A percentile compares a stretch with the other conserved stretches of the same genome.
Evolutionary conservation across 2,113 vertebrate species (phyloP).

Genomic region (Oreamnos americanus): DNA sequence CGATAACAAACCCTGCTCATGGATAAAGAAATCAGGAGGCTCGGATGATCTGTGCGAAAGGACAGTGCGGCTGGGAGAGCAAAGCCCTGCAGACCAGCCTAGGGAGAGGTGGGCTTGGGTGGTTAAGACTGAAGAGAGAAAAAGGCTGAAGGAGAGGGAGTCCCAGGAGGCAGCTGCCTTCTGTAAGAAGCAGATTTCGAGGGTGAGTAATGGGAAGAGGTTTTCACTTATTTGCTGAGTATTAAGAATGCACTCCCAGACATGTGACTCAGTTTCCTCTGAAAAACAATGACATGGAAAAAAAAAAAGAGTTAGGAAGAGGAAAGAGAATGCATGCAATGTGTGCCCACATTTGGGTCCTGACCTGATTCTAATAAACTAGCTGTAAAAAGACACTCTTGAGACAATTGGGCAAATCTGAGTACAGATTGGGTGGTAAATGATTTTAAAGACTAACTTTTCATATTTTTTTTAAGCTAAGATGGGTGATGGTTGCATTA

Average conservation of each 20-base stretch:
- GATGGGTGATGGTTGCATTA: not conserved
- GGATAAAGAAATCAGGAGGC: not conserved
- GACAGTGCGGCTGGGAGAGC: fast-evolving
- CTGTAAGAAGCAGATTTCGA: not conserved
- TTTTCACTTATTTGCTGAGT: not conserved
- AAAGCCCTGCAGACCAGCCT: not conserved
- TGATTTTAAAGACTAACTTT: not conserved
- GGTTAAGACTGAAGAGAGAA: not conserved
- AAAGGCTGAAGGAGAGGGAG: not conserved
- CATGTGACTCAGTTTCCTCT: not conserved
- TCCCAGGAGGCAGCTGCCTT: not conserved
- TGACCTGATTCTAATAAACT: not conserved
- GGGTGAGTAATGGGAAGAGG: not conserved
- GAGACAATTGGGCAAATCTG: not conserved
- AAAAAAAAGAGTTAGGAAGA: not conserved
- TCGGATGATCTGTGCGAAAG: not conserved
- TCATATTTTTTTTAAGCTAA: not conserved
- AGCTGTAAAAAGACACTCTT: not conserved
- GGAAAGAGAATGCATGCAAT: not conserved
- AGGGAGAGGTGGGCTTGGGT: fast-evolving
- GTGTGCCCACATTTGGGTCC: not conserved
- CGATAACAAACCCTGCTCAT: too few species aligned
- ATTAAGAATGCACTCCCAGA: not conserved
- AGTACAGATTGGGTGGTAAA: not conserved
- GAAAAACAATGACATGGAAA: not conserved